Evolutionary conservation across 35 echinoderm and acorn worm species (phyloP).

Genomic region (Ptychodera flava): DNA sequence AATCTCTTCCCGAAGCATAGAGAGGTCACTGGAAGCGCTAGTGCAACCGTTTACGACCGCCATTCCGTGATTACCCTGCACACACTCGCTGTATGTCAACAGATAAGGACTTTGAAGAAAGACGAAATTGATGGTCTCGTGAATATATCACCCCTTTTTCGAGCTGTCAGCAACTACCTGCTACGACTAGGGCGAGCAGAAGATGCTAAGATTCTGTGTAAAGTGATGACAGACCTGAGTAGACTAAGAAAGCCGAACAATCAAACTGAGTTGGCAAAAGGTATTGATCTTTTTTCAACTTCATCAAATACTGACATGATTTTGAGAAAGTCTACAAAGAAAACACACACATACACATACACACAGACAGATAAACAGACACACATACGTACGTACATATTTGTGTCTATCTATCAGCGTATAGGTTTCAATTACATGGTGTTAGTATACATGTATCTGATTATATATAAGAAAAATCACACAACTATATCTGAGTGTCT

Average conservation of each 20-base stretch:
- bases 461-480: too few species aligned
- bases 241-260: background rate
- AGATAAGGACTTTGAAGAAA: background rate
- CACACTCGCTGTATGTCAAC: background rate
- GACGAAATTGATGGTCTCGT: background rate
- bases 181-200: background rate
- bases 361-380: too few species aligned
- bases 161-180: background rate
- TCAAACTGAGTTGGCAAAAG: too few species aligned
- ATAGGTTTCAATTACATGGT: too few species aligned
- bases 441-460: too few species aligned
- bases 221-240: background rate
- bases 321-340: too few species aligned
- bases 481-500: too few species aligned
- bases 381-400: too few species aligned
- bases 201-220: background rate
- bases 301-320: too few species aligned
- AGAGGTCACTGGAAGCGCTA: background rate
- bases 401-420: too few species aligned
- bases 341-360: too few species aligned
- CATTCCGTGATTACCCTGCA: background rate
- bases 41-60: background rate
- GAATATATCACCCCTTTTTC: background rate
- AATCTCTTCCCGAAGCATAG: background rate
- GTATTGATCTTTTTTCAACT: too few species aligned